Base-by-base conservation (phyloP, 2,113 vertebrate genomes). In the Rattus rattus region DNA sequence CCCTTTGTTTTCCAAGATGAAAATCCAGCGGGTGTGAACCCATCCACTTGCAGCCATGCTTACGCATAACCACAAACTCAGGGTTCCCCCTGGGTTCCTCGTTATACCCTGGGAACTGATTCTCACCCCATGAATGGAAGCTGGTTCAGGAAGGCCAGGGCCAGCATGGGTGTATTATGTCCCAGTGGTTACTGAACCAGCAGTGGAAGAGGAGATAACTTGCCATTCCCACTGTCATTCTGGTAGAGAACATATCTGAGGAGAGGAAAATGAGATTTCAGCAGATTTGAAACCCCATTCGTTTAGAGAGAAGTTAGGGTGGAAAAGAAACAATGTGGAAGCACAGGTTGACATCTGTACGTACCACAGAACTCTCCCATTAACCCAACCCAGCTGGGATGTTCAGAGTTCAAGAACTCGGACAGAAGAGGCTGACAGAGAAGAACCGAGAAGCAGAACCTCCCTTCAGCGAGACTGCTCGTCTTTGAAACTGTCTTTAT, bases 131-230 rank as follows among this genome's bases (percentile, higher is more conserved):
- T n/a, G 54, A 24, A 24, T 43, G 22, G 80, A 85, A 65, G 59
- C 7, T 65, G 1, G 4, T 16, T 87, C 63, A 52, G 36, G 19
- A 11, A 49, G 20, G 33, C 85, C 20, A 70, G 85, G 52, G 67
- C 20, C 47, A 70, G 47, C 6, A 16, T 36, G 6, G 65, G 5
- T 24, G 5, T 63, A 49, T 3, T 43, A 30, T 67, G 28, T 19
- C 39, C 26, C 39, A 5, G 3, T 17, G 26, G 52, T 19, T 20
- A 17, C 67, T 19, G 30, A 20, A 1, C n/a, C 5, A 1, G 6
- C 2, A 4, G 1, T 7, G 13, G 49, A 30, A 26, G 52, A 26
- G 52, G 56, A 14, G 10, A 22, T 5, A 0, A 30, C 22, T 12
- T 20, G 0, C 19, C 77, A 52, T n/a, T 56, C 17, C 43, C 16